These are phyloP conservation scores for Osmerus mordax DNA, from an alignment of 2,113 vertebrate genomes.

Conservation along the genomic window DNA sequence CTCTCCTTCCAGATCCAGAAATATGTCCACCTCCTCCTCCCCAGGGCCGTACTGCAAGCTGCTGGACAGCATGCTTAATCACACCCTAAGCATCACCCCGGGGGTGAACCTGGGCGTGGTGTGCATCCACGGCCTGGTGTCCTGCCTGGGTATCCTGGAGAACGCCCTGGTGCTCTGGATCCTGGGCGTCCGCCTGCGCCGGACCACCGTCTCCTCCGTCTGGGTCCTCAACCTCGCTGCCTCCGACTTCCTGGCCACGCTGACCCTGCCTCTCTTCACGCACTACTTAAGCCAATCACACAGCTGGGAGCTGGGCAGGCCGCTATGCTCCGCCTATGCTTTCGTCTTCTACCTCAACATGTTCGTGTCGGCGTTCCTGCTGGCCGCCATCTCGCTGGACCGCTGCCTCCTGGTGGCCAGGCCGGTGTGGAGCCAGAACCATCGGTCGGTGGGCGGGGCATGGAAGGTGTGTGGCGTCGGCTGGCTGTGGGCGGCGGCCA, in stretches of 20 bases:
- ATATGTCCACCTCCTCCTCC: constrained; percentile 30
- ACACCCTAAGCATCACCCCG: constrained; percentile 39
- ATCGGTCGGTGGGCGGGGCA: constrained; percentile 71
- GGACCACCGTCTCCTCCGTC: constrained; percentile 80
- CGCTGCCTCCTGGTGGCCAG: constrained; percentile 81
- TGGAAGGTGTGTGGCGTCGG: constrained; percentile 70
- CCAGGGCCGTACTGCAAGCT: constrained; percentile 48
- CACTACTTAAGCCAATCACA: constrained; percentile 72
- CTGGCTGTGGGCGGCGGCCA: constrained; percentile 76
- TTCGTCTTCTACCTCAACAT: constrained; percentile 87
- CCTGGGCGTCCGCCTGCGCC: constrained; percentile 78
- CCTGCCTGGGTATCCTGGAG: constrained; percentile 80
- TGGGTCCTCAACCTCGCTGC: constrained; percentile 90
- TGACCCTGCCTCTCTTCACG: constrained; percentile 85
- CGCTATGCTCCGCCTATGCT: constrained; percentile 79
- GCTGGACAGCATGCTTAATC: constrained; percentile 51
- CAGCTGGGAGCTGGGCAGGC: constrained; percentile 80
- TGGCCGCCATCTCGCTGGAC: constrained; percentile 86
- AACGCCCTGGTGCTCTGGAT: constrained; percentile 84
- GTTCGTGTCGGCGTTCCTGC: constrained; percentile 86
- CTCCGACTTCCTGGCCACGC: constrained; percentile 86
- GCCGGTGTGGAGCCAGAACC: constrained; percentile 89
- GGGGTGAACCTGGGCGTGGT: constrained; percentile 55
- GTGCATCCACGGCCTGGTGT: constrained; percentile 66
- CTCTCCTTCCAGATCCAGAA: constrained; percentile 1